Evolutionary conservation across 2,797 vertebrate genomes (phyloP).

Genomic region (Carapus acus): DNA sequence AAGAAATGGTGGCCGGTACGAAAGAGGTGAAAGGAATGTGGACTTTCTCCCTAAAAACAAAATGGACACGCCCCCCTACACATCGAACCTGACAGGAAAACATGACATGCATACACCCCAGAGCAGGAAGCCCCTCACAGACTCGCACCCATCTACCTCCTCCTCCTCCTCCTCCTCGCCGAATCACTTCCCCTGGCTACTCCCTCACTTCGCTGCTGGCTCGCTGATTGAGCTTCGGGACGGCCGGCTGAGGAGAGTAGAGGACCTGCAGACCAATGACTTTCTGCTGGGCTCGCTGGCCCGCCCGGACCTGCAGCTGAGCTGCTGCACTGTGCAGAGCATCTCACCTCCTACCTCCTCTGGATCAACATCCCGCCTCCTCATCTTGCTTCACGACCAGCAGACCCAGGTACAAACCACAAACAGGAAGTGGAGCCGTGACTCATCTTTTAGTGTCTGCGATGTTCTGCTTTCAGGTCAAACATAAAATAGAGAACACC

Average conservation of each 20-base stretch:
- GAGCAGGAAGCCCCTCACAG: slow-evolving; percentile 14
- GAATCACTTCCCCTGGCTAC: slow-evolving; percentile 56
- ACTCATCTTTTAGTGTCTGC: background rate
- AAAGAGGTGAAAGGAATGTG: slow-evolving; percentile 36
- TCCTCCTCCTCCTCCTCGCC: slow-evolving; percentile 22
- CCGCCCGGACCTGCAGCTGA: slow-evolving; percentile 68
- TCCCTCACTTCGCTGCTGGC: slow-evolving; percentile 68
- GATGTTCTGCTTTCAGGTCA: background rate
- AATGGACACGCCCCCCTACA: slow-evolving; percentile 20
- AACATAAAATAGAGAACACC: background rate
- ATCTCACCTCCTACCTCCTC: slow-evolving; percentile 56
- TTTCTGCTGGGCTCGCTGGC: slow-evolving; percentile 67
- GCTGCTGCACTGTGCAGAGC: slow-evolving; percentile 71
- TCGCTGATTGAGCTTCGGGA: slow-evolving; percentile 73
- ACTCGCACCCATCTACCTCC: slow-evolving; percentile 16
- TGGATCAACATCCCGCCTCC: slow-evolving; percentile 61
- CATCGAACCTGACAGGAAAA: slow-evolving; percentile 19
- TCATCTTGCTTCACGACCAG: slow-evolving; percentile 68
- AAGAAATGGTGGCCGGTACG: slow-evolving; percentile 40
- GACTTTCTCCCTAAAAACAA: slow-evolving; percentile 23
- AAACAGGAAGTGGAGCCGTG: slow-evolving; percentile 10
- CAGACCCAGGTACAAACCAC: slow-evolving; percentile 61
- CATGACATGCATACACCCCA: slow-evolving; percentile 19
- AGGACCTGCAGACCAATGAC: slow-evolving; percentile 73
- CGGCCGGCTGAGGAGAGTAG: slow-evolving; percentile 68